Evolutionary conservation across 2,888 invertebrate genomes (phyloP).

Genomic region (Eilema caniola): DNA sequence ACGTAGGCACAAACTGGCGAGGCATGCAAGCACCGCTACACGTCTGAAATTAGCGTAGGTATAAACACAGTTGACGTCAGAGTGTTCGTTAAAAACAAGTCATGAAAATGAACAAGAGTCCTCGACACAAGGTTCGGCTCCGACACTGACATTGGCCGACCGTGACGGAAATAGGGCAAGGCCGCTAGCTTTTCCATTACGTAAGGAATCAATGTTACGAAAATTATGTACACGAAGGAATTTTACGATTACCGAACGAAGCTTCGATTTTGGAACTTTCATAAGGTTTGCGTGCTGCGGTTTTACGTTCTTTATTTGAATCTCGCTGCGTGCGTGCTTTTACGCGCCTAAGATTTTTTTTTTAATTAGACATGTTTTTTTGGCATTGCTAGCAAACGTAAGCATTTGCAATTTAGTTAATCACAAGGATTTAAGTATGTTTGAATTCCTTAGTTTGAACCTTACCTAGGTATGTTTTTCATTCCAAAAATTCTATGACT

Average conservation of each 20-base stretch:
- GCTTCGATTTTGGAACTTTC: slow-evolving; percentile 19
- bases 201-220: slow-evolving; percentile 40
- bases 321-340: slow-evolving; percentile 17
- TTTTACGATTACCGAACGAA: slow-evolving; percentile 28
- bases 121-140: slow-evolving; percentile 45
- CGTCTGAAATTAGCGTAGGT: slow-evolving; percentile 35
- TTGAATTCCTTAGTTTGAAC: neutral
- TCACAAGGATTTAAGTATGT: neutral
- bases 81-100: slow-evolving; percentile 38
- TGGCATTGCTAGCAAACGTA: neutral
- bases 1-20: slow-evolving; percentile 22
- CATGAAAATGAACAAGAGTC: slow-evolving; percentile 46
- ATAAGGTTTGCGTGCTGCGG: slow-evolving; percentile 12
- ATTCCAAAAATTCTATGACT: neutral
- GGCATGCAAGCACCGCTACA: slow-evolving; percentile 25
- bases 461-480: neutral
- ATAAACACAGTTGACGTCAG: slow-evolving; percentile 48
- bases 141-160: slow-evolving; percentile 72
- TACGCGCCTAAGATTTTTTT: neutral
- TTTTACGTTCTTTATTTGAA: slow-evolving; percentile 22
- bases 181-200: slow-evolving; percentile 55
- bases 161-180: slow-evolving; percentile 67
- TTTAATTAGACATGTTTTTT: neutral
- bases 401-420: neutral
- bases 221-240: slow-evolving; percentile 18